Evolutionary conservation across 2,113 vertebrate genomes (phyloP).

Genomic region (Serilophus lunatus): DNA sequence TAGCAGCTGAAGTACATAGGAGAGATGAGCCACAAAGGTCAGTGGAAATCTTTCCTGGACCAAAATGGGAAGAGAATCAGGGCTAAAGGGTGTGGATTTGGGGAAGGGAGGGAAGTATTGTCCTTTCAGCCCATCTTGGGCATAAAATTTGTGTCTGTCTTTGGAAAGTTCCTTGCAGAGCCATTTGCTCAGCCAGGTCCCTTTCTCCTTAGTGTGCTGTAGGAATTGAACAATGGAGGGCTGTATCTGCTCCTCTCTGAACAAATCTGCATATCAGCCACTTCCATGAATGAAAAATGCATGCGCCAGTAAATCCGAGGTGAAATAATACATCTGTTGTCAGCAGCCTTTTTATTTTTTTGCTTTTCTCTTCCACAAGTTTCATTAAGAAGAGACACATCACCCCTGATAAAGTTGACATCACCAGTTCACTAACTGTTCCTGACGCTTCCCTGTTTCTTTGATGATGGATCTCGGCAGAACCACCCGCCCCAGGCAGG

Average conservation of each 20-base stretch:
- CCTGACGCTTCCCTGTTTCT: conserved; percentile 1
- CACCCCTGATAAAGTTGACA: conserved; percentile 2
- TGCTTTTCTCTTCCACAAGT: background rate
- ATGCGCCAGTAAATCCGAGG: background rate
- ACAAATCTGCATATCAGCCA: background rate
- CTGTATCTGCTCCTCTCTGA: background rate
- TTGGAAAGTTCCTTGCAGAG: fast-evolving
- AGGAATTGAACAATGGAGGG: background rate
- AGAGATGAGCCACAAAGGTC: fast-evolving
- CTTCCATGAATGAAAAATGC: conserved; percentile 32
- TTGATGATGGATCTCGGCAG: background rate
- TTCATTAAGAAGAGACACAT: conserved; percentile 34
- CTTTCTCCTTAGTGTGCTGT: background rate
- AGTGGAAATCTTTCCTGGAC: background rate
- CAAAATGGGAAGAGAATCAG: background rate
- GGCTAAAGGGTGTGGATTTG: fast-evolving
- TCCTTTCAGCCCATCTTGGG: background rate
- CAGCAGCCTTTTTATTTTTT: background rate
- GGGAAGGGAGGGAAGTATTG: no score
- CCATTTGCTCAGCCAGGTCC: background rate
- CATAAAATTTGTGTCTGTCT: background rate
- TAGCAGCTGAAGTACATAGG: fast-evolving
- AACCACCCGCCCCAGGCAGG: background rate
- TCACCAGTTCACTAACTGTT: conserved; percentile 8
- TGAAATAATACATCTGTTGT: conserved; percentile 23